phyloP scores from a whole-genome alignment of 2,888 invertebrate genomes.

The Phragmatobia fuliginosa region DNA sequence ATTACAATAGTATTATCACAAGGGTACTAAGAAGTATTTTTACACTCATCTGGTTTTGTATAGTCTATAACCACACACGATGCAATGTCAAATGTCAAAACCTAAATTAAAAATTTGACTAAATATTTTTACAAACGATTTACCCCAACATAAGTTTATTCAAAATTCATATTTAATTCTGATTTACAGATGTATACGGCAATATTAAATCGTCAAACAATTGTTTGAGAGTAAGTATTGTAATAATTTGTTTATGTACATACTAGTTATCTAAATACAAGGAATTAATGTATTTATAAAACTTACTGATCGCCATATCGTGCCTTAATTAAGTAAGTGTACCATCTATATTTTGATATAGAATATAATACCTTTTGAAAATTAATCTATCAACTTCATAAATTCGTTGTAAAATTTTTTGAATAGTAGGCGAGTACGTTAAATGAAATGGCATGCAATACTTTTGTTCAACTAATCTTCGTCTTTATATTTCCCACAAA shows the following conservation, averaged over 20 bases:
- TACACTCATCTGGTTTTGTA: background rate
- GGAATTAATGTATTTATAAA: background rate
- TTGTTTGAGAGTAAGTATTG: slow-evolving; percentile 3
- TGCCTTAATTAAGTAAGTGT: too few species aligned
- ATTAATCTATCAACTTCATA: background rate
- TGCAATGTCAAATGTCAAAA: slow-evolving; percentile 12
- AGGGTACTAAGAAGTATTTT: background rate
- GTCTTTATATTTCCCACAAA: too few species aligned
- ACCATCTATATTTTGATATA: too few species aligned
- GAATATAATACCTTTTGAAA: too few species aligned
- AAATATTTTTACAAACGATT: slow-evolving; percentile 8
- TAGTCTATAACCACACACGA: background rate
- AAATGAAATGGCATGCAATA: background rate
- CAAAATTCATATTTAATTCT: background rate
- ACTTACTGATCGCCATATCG: background rate
- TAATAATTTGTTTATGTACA: background rate
- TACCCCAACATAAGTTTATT: background rate
- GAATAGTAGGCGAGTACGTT: background rate
- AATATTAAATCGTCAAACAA: background rate
- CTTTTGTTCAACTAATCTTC: background rate
- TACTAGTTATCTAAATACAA: too few species aligned
- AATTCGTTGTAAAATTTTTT: background rate
- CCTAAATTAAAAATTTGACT: slow-evolving; percentile 3
- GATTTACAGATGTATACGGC: background rate
- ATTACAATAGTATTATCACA: background rate